Evolutionary conservation across 1,140 invertebrate genomes (phyloP).

Genomic region (Penaeus japonicus): DNA sequence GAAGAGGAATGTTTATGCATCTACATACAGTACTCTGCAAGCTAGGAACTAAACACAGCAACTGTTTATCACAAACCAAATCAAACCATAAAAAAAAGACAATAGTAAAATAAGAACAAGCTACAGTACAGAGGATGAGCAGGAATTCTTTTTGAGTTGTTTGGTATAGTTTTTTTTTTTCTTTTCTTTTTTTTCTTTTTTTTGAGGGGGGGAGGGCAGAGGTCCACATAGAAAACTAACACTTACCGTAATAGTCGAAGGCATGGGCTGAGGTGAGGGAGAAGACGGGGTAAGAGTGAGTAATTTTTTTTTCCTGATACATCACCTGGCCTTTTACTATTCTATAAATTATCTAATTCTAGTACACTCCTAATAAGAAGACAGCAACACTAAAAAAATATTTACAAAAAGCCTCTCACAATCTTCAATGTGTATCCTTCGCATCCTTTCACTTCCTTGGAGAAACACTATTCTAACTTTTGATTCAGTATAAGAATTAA

Average conservation of each 20-base stretch:
- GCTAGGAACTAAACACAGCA: not conserved
- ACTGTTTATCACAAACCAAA: too few species aligned
- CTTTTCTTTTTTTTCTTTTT: not conserved
- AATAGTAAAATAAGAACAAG: too few species aligned
- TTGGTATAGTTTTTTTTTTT: too few species aligned
- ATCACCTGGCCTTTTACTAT: constrained; percentile 25
- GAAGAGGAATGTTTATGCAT: not conserved
- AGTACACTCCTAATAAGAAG: constrained; percentile 8
- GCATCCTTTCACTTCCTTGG: constrained; percentile 1
- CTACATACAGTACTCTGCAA: not conserved
- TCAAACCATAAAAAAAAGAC: too few species aligned
- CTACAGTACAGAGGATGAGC: too few species aligned
- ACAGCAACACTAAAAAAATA: not conserved
- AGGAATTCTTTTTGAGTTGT: too few species aligned
- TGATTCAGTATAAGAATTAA: not conserved
- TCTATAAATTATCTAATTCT: not conserved
- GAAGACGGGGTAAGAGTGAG: constrained; percentile 50
- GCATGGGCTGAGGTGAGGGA: constrained; percentile 82
- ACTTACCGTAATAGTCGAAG: constrained; percentile 99
- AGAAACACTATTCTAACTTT: not conserved
- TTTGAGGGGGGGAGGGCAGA: constrained; percentile 25
- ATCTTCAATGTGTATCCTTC: not conserved
- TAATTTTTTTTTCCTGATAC: constrained; percentile 23
- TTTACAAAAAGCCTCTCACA: not conserved
- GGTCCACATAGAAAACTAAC: constrained; percentile 63